phyloP scores from a whole-genome alignment of 2,113 vertebrate species.

The Canis aureus region DNA sequence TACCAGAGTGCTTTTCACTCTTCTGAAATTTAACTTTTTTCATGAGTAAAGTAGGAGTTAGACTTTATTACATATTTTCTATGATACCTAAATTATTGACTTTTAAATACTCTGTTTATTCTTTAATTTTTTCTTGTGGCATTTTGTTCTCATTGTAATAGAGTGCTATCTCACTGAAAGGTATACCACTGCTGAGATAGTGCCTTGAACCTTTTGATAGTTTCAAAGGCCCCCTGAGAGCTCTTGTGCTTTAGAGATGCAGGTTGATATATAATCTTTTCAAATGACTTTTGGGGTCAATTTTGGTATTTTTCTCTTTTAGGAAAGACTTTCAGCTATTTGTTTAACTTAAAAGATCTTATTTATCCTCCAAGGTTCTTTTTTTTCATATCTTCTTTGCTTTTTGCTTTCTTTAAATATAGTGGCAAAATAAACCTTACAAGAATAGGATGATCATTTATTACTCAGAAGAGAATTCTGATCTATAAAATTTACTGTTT shows the following conservation, averaged over 20 bases:
- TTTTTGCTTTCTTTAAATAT: constrained; percentile 46
- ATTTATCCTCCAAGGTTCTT: not conserved
- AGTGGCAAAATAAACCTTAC: not conserved
- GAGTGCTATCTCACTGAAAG: constrained; percentile 23
- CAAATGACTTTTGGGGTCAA: constrained; percentile 5
- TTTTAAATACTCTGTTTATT: not conserved
- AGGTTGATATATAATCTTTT: not conserved
- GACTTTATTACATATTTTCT: constrained; percentile 25
- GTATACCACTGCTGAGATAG: not conserved
- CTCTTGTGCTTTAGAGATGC: not conserved
- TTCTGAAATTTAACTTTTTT: constrained; percentile 32
- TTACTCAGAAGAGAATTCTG: constrained; percentile 33
- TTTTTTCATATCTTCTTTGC: not conserved
- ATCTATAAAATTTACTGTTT: not conserved
- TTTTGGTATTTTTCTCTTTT: constrained; percentile 34
- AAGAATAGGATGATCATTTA: not conserved
- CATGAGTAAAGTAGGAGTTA: not conserved
- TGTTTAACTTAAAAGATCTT: not conserved
- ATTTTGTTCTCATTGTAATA: not conserved
- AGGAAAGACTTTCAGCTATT: constrained; percentile 15
- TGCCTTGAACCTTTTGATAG: not conserved
- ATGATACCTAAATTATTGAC: constrained; percentile 22
- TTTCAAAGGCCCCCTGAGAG: not conserved
- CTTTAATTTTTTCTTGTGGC: not conserved
- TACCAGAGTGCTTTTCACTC: not conserved